A percentile compares a stretch with the other conserved stretches of the same genome.
Evolutionary conservation across 2,797 vertebrate species (phyloP).

Genomic region (Argyrosomus regius): DNA sequence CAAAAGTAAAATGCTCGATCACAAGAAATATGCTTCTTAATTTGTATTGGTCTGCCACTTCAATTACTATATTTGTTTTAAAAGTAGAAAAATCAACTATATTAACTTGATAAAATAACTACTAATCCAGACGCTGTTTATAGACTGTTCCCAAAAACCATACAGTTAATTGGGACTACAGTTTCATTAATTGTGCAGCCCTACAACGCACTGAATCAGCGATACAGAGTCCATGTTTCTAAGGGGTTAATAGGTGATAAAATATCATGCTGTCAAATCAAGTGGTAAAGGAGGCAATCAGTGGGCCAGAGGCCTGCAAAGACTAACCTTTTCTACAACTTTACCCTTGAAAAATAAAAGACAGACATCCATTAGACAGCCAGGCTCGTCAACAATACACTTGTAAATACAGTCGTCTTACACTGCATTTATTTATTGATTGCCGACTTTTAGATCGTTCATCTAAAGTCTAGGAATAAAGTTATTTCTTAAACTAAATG

Average conservation of each 20-base stretch:
- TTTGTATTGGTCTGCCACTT: background rate
- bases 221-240: conserved; percentile 8
- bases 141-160: conserved; percentile 5
- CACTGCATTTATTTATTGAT: background rate
- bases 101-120: conserved; percentile 4
- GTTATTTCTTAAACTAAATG: conserved; percentile 19
- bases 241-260: conserved; percentile 56
- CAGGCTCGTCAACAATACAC: conserved; percentile 6
- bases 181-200: conserved; percentile 57
- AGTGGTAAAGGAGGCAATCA: conserved; percentile 17
- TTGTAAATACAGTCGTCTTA: conserved; percentile 6
- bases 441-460: background rate
- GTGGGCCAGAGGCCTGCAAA: conserved; percentile 34
- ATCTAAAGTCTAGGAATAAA: background rate
- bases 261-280: conserved; percentile 71
- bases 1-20: background rate
- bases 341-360: conserved; percentile 75
- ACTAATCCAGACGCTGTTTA: background rate
- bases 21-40: conserved; percentile 4
- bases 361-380: conserved; percentile 51
- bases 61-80: background rate
- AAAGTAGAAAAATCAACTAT: background rate
- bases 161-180: background rate
- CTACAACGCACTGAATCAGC: conserved; percentile 26
- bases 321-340: conserved; percentile 84